Evolutionary conservation across 2,888 invertebrate genomes (phyloP).

Genomic region (Chirona hameri): DNA sequence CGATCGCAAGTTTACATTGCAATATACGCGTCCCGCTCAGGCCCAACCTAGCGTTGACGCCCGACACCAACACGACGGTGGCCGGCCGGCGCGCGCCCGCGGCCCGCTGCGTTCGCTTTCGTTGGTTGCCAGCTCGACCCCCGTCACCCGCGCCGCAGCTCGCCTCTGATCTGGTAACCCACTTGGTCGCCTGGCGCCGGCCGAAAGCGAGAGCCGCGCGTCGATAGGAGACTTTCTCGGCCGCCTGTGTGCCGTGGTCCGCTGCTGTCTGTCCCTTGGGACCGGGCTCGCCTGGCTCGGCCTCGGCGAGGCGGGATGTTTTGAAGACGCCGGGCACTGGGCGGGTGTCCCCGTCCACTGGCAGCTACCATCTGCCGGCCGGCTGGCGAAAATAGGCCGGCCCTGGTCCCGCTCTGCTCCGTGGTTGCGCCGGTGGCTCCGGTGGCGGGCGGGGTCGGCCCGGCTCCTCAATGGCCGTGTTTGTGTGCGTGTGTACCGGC

Average conservation of each 20-base stretch:
- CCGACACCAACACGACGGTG: not conserved
- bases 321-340: not conserved
- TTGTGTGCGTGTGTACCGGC: no score
- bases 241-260: not conserved
- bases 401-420: not conserved
- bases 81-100: not conserved
- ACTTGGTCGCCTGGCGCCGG: not conserved
- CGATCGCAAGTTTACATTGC: no score
- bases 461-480: not conserved
- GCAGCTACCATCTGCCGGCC: not conserved
- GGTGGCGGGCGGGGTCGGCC: not conserved
- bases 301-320: not conserved
- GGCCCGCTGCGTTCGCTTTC: not conserved
- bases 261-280: not conserved
- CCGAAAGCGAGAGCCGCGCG: conserved; percentile 1
- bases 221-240: not conserved
- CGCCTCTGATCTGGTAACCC: not conserved
- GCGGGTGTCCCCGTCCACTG: not conserved
- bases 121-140: not conserved
- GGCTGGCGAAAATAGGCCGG: not conserved
- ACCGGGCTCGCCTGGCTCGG: no score
- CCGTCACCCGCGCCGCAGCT: no score
- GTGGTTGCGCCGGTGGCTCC: not conserved
- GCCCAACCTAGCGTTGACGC: no score
- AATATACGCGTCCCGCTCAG: no score